Base-by-base conservation (phyloP, 2,113 vertebrate genomes). In the Phodopus roborovskii region DNA sequence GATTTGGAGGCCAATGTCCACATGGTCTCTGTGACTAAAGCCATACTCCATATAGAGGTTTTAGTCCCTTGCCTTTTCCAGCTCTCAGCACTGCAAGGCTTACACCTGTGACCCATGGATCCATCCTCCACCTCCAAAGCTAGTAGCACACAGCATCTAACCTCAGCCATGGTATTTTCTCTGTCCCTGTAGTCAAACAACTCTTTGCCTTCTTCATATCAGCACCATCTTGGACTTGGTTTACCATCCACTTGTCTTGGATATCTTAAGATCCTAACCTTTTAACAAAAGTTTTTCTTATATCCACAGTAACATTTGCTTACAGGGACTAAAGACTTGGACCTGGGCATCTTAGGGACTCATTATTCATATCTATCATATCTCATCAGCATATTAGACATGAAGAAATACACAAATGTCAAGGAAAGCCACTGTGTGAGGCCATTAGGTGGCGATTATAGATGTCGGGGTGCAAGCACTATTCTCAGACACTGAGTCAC, bases 21-120 rank as follows among this genome's bases (percentile, higher is more conserved):
- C 28, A 77, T 15, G 20, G 12, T 84, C n/a, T 85, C 73, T 28
- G 60, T 53, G 81, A 79, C 1, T 17, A 79, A 87, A 88, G 24
- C 17, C 58, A 13, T 6, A 48, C 45, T 91, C 33, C 42, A 26
- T 53, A 53, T 19, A 64, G 81, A 88, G 39, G 10, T 45, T 50
- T 64, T 7, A 50, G 50, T 91, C 74, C 30, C 70, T 95, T 81
- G 86, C 17, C 20, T 92, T 90, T 95, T 75, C 26, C 36, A 79
- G 36, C 24, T 78, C 60, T 92, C 60, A 84, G 42, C 71, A n/a
- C 45, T 68, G 24, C 8, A 19, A 2, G 62, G 19, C 74, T 87
- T 95, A 20, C 16, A 42, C 42, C 33, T 22, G 95, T 68, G 16
- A 39, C 24, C 79, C 17, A 8, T 13, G 12, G 26, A 22, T 50